Percentiles rank a stretch among this genome's conserved stretches.
These are phyloP conservation scores for Netelia virgata DNA, from an alignment of 2,888 invertebrate genomes.

Conservation along the genomic window DNA sequence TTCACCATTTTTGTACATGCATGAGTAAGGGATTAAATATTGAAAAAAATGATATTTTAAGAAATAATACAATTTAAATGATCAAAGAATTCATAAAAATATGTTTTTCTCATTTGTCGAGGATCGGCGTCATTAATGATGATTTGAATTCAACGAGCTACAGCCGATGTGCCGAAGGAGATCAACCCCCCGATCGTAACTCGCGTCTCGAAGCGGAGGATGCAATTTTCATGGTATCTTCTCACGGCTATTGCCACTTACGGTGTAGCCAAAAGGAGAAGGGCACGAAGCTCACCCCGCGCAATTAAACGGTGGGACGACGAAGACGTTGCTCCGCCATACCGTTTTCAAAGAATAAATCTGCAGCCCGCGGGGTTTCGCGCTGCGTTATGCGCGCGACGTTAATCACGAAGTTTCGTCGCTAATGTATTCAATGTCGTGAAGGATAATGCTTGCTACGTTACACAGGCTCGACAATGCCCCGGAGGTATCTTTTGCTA, in stretches of 20 bases:
- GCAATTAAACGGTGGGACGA: constrained; percentile 75
- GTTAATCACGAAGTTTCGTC: constrained; percentile 72
- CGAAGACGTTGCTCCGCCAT: constrained; percentile 56
- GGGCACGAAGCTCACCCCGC: constrained; percentile 27
- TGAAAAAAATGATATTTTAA: too few species aligned
- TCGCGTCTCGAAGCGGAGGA: constrained; percentile 44
- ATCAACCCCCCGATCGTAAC: constrained; percentile 37
- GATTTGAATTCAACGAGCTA: constrained; percentile 29
- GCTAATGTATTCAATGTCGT: constrained; percentile 74
- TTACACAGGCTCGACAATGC: constrained; percentile 59
- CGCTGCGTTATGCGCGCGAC: constrained; percentile 62
- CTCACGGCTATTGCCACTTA: constrained; percentile 74
- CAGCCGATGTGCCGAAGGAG: constrained; percentile 6
- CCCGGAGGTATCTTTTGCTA: constrained; percentile 64
- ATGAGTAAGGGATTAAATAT: too few species aligned
- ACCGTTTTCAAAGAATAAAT: constrained; percentile 70
- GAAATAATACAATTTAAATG: too few species aligned
- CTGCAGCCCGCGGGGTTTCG: constrained; percentile 65
- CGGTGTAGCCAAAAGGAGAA: constrained; percentile 72
- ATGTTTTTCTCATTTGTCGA: too few species aligned
- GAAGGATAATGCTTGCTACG: constrained; percentile 29
- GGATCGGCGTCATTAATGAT: constrained; percentile 14
- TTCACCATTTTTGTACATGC: too few species aligned
- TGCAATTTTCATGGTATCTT: constrained; percentile 73
- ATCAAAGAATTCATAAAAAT: too few species aligned